Base-by-base conservation (phyloP, 2,113 vertebrate genomes). In the Phoenicopterus ruber region DNA sequence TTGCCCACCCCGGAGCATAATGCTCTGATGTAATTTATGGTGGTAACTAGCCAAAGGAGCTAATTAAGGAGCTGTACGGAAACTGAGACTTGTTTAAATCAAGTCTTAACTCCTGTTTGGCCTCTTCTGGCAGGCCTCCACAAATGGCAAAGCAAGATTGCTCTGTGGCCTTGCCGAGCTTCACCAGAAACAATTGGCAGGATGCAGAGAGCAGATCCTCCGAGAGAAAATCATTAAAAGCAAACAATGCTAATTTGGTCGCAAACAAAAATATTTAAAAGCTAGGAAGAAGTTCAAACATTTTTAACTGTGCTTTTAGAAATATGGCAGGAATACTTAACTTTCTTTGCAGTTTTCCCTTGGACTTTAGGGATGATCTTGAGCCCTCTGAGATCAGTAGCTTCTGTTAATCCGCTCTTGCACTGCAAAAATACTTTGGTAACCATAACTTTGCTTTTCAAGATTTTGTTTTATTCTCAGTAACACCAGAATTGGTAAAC, bases 241-340 rank as follows among this genome's bases (percentile, higher is more conserved):
- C 61, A 71, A 94, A 93, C 83, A 94, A 91, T 87, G 91, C 49
- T 96, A 88, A 95, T 92, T 89, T 66, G 36, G 65, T 79, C 89
- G 61, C 5, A n/a, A 96, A 70, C 72, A 82, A 59, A 88, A 89
- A 36, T 82, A 58, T 59, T 95, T 91, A 82, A 94, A 95, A 85
- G 62, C 54, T 89, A 80, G 78, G 81, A 95, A 87, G 54, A 61
- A 69, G 52, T 88, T 96, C 77, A 95, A 76, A 91, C 49, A 49
- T 92, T 95, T 91, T 82, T 15, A 62, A 87, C 61, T 54, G 79
- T 59, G 88, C 73, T 93, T 95, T 95, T 65, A 76, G 73, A 93
- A 92, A 86, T 54, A 61, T 12, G 52, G 40, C 69, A 87, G 74
- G 40, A 89, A 87, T 71, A 88, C 32, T 90, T 79, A 13, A 73